These are phyloP conservation scores for Natrix natrix DNA, from an alignment of 2,797 vertebrate species.

Conservation along the genomic window DNA sequence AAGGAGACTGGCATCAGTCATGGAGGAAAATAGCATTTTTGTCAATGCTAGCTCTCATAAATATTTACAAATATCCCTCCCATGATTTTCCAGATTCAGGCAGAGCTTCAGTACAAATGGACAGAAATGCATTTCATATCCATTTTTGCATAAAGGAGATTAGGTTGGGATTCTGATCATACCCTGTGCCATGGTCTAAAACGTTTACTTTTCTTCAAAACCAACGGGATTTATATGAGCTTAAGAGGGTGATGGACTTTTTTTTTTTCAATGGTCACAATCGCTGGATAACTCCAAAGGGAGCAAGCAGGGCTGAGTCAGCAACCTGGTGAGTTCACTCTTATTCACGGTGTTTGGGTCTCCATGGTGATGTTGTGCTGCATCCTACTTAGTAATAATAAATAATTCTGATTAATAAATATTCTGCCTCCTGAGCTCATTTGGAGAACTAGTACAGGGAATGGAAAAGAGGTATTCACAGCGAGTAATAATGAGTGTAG, in stretches of 20 bases:
- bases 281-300: neutral
- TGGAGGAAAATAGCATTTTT: constrained; percentile 4
- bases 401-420: constrained; percentile 28
- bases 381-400: constrained; percentile 24
- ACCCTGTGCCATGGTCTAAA: neutral
- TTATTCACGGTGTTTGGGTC: constrained; percentile 34
- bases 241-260: neutral
- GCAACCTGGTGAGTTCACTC: constrained; percentile 18
- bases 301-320: constrained; percentile 28
- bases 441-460: neutral
- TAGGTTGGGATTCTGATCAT: neutral
- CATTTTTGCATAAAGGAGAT: neutral
- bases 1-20: constrained; percentile 1
- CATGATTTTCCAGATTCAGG: neutral
- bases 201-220: neutral
- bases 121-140: neutral
- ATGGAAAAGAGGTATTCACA: neutral
- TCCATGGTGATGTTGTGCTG: constrained; percentile 25
- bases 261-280: neutral
- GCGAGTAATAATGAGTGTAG: neutral
- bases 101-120: neutral
- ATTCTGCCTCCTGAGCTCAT: neutral
- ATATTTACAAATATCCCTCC: constrained; percentile 1
- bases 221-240: neutral
- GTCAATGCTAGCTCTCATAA: neutral